Base-by-base conservation (phyloP, 2,888 invertebrate genomes). In the Sepioteuthis lessoniana region DNA sequence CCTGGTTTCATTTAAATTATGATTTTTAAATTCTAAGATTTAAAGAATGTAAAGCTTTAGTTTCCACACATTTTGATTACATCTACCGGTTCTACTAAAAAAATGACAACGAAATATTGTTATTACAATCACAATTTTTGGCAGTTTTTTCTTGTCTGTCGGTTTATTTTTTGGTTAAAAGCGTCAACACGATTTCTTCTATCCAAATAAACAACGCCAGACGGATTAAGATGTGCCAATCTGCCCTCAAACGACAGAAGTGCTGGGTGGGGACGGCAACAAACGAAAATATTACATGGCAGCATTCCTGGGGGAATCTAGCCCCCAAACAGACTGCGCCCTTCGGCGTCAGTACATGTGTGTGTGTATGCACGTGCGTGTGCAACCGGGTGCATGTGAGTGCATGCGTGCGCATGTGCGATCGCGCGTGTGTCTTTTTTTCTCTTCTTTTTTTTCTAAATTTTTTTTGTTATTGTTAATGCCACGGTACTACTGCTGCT, bases 161-260 rank as follows among this genome's bases (percentile, higher is more conserved):
- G 7, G n/a, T n/a, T 10, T n/a, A 76, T 76, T 35, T 76, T 76
- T n/a, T 16, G 5, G 1, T 76, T 76, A 35, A 76, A 76, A 76
- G 76, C n/a, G n/a, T 76, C n/a, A 76, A n/a, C 16, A n/a, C 13
- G 13, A 19, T 76, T 10, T 76, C 76, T 76, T 76, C n/a, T 16
- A 76, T 76, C n/a, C 13, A 76, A 76, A 76, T 76, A n/a, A n/a
- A 76, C 76, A n/a, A 76, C 76, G 76, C 76, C 76, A 76, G 76
- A 76, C 76, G 76, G 76, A 76, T 76, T 76, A 76, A 76, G 76
- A 76, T n/a, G 76, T 76, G 76, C 76, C 76, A 76, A 76, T 76
- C 76, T 76, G 76, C n/a, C n/a, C n/a, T n/a, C n/a, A 76, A n/a
- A 76, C n/a, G 76, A 76, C 76, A 76, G 76, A 76, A 76, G 76